Base-by-base conservation (phyloP, 1,140 invertebrate species). In the Drosophila quadrilineata region DNA sequence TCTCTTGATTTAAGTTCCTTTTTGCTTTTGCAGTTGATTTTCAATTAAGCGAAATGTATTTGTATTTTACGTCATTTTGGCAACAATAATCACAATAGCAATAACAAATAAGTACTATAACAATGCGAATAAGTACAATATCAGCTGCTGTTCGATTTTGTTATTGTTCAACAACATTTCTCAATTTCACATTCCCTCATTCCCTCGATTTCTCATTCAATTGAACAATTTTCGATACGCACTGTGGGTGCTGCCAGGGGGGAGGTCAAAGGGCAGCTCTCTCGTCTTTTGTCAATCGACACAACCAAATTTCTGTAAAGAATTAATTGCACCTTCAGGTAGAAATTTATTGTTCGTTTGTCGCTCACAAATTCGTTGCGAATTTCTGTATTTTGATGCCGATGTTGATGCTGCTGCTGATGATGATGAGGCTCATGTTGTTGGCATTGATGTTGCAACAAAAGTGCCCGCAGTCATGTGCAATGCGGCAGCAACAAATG, bases 11-110 rank as follows among this genome's bases (percentile, higher is more conserved):
- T n/a, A n/a, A n/a, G n/a, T n/a, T n/a, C n/a, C n/a, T n/a, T 38
- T 49, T 35, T 70, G 36, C 63, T 69, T 41, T 72, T 71, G 43
- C 29, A n/a, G n/a, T n/a, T n/a, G n/a, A n/a, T n/a, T 68, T 75
- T 71, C 74, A 84, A 85, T 85, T 85, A 85, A 67, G 65, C 43
- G 36, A 75, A 74, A 60, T 67, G 65, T 79, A 74, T 60, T 63
- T 49, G 10, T 10, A 17, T 50, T 49, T 59, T 66, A 58, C 60
- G 16, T 68, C 65, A 66, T 40, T 36, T 64, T 52, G 46, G 24
- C 53, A 35, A 28, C 14, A 41, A 38, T 6, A 19, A 26, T n/a
- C 38, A 24, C 69, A 52, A 43, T 38, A n/a, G n/a, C n/a, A n/a
- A n/a, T n/a, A n/a, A n/a, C n/a, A n/a, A n/a, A n/a, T n/a, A n/a